These are phyloP conservation scores for Pandion haliaetus DNA, from an alignment of 2,113 vertebrate genomes.

Conservation along the genomic window DNA sequence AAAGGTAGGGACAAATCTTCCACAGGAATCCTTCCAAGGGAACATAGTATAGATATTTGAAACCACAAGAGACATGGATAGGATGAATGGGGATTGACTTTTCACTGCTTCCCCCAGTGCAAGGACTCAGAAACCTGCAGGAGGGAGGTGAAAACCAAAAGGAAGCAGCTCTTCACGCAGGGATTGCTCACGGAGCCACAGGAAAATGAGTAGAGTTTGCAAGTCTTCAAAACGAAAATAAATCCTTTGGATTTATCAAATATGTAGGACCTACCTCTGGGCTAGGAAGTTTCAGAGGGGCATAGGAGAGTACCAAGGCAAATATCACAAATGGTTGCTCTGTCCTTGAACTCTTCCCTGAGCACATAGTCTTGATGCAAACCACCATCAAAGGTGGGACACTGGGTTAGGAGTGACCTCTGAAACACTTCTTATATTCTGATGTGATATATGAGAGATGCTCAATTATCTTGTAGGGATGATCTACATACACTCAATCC, in stretches of 20 bases:
- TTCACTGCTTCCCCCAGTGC: neutral
- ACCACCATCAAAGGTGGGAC: neutral
- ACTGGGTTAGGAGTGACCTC: neutral
- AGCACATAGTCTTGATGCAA: too few relatives aligned
- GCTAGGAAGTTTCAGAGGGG: neutral
- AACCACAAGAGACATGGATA: accelerated
- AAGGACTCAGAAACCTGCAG: neutral
- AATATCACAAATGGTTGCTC: neutral
- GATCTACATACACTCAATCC: neutral
- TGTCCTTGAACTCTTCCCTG: neutral
- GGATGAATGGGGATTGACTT: neutral
- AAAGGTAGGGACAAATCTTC: neutral
- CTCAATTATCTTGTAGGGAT: neutral
- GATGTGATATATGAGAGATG: neutral
- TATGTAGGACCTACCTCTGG: neutral
- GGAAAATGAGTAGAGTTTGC: neutral
- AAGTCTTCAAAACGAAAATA: neutral
- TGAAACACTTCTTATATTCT: neutral
- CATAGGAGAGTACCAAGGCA: neutral
- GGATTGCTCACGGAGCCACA: neutral
- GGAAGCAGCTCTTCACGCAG: accelerated
- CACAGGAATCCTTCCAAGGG: neutral
- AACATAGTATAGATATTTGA: neutral
- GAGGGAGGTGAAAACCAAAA: neutral
- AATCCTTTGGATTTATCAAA: neutral